Base-by-base conservation (phyloP, 2,888 invertebrate species). In the Girardia tigrina region DNA sequence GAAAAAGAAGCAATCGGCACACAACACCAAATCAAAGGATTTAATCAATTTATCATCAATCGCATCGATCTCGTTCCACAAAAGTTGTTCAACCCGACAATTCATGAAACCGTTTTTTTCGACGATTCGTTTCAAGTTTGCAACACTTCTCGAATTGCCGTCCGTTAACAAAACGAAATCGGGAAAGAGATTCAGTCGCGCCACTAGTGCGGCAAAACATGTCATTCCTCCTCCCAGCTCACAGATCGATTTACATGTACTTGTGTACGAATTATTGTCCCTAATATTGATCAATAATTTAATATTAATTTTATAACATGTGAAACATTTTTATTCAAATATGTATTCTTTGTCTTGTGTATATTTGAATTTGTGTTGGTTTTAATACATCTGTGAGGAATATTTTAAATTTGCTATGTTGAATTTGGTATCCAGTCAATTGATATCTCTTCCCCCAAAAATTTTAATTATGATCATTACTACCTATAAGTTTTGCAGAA, bases 171-270 rank as follows among this genome's bases (percentile, higher is more conserved):
- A 20, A 20, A 6, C 27, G 23, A 29, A 28, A 20, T 71, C n/a
- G 4, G 71, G 71, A 69, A 4, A 71, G 12, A n/a, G 26, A 20
- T 28, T 69, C n/a, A 28, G 8, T 16, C 28, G 6, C 12, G 28
- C 1, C 1, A 75, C 28, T 23, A 75, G 26, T 12, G 29, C 36
- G 1, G 75, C 74, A 6, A 72, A 29, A 20, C 36, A 73, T 16
- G 75, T 75, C 75, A 75, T 75, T 1, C 75, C 75, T 16, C 75
- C 72, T 16, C 75, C 75, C 2, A 75, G 16, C 29, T 75, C 75
- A 27, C 73, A 26, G 1, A 75, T 6, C 6, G 28, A 42, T 6
- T 8, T n/a, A n/a, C n/a, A n/a, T n/a, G n/a, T n/a, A n/a, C n/a
- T n/a, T n/a, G n/a, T n/a, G n/a, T n/a, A n/a, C n/a, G n/a, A n/a